Base-by-base conservation (phyloP, 2,797 vertebrate species). In the Malurus splendens region DNA sequence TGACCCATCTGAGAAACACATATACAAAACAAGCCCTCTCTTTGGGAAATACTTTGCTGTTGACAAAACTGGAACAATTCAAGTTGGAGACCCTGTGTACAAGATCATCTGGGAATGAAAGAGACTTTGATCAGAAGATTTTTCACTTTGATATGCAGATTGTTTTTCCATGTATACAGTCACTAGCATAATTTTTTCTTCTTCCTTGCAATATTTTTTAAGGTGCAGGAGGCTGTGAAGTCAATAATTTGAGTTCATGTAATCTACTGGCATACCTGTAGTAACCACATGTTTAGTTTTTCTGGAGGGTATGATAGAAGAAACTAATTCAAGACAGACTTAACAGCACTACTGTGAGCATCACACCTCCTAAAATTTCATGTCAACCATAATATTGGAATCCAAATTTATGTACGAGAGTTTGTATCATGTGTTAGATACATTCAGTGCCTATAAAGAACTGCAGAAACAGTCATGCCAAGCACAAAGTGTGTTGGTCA, bases 1-100 rank as follows among this genome's bases (percentile, higher is more conserved):
- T 91, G 96, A 98, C 14, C 98, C 98, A 0, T 97, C 98, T 0
- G 97, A 98, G 96, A 97, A 78, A 89, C 95, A 97, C 32, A 90
- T 99, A 50, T 98, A 99, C 93, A 98, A 98, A 87, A 89, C 96
- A 0, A 48, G 96, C 8, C 99, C 99, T 3, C 88, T 99, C 84
- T 98, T 99, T 71, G 99, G 99, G 28, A 97, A 97, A 78, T 97
- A 99, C 94, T 99, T 97, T 92, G 97, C 86, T 0, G 96, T 99
- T 94, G 97, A 98, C 95, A 97, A 96, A 97, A 96, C 96, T 1
- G 99, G 99, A 62, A 91, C 75, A 3, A 87, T 99, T 92, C 97
- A 96, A 93, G 97, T 99, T 54, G 99, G 99, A 16, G 98, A 99
- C 71, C 97, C 96, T 1, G 98, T 99, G 65, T 99, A 98, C 94